phyloP scores from a whole-genome alignment of 1,140 invertebrate genomes.

The Bombus balteatus region DNA sequence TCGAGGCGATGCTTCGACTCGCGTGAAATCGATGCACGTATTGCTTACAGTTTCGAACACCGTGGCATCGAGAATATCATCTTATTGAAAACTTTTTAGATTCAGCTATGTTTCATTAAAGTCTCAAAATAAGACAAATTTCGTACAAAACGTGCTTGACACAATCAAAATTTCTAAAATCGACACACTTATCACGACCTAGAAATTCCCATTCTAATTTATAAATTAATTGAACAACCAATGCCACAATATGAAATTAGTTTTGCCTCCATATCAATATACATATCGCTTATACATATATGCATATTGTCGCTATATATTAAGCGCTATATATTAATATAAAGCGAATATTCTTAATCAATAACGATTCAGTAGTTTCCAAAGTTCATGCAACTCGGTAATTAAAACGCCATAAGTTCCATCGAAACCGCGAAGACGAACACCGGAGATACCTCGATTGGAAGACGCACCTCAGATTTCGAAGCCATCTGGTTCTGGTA shows the following conservation, averaged over 20 bases:
- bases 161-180: background rate
- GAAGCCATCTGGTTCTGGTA: slow-evolving; percentile 56
- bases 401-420: background rate
- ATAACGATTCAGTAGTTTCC: background rate
- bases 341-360: background rate
- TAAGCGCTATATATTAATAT: too few species aligned
- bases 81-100: background rate
- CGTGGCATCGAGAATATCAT: slow-evolving; percentile 27
- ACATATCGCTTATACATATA: too few species aligned
- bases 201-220: background rate
- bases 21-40: slow-evolving; percentile 69
- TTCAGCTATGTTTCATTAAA: background rate
- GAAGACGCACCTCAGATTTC: slow-evolving; percentile 49
- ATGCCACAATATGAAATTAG: background rate
- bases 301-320: background rate
- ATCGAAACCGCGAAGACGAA: slow-evolving; percentile 1
- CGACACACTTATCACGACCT: background rate
- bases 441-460: background rate
- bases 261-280: background rate
- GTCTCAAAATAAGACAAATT: background rate
- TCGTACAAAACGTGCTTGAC: background rate
- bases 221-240: background rate
- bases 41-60: slow-evolving; percentile 55
- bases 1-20: slow-evolving; percentile 62
- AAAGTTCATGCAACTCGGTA: background rate